Percentiles rank a stretch among this genome's conserved stretches.
Evolutionary conservation across 2,888 invertebrate genomes (phyloP).

Genomic region (Dorcus parallelipipedus): DNA sequence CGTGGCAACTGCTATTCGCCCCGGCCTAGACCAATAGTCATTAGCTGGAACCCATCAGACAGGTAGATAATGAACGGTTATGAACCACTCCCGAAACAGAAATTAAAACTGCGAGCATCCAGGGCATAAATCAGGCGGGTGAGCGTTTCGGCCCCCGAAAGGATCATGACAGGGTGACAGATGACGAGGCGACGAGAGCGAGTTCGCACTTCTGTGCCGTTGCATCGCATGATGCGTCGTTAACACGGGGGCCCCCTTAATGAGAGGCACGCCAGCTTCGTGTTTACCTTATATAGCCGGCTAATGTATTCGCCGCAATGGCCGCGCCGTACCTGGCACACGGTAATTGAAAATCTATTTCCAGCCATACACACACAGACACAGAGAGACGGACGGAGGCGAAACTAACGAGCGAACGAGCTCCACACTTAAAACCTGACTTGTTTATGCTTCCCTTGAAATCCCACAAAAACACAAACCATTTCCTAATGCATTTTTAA

Average conservation of each 20-base stretch:
- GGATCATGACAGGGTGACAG: slow-evolving; percentile 7
- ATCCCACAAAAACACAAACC: slow-evolving; percentile 3
- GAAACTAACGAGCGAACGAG: no score
- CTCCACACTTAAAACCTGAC: not conserved
- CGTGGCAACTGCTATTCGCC: slow-evolving; percentile 41
- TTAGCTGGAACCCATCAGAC: slow-evolving; percentile 37
- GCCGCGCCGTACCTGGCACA: slow-evolving; percentile 26
- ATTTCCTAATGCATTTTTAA: slow-evolving; percentile 11
- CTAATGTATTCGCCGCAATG: slow-evolving; percentile 19
- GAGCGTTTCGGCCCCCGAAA: not conserved
- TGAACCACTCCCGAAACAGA: slow-evolving; percentile 27
- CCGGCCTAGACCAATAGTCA: slow-evolving; percentile 42
- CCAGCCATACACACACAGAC: slow-evolving; percentile 7
- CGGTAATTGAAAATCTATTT: slow-evolving; percentile 30
- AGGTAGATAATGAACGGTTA: slow-evolving; percentile 31
- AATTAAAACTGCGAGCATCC: slow-evolving; percentile 20
- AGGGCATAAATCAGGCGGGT: slow-evolving; percentile 17
- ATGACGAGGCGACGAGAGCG: slow-evolving; percentile 4
- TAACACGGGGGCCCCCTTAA: slow-evolving; percentile 18
- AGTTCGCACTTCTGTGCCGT: slow-evolving; percentile 10
- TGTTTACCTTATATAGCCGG: slow-evolving; percentile 30
- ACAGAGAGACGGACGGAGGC: not conserved
- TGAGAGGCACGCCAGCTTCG: slow-evolving; percentile 27
- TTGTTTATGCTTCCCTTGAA: not conserved
- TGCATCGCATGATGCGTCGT: no score